phyloP scores from a whole-genome alignment of 2,113 vertebrate species.

The Maccullochella peelii region DNA sequence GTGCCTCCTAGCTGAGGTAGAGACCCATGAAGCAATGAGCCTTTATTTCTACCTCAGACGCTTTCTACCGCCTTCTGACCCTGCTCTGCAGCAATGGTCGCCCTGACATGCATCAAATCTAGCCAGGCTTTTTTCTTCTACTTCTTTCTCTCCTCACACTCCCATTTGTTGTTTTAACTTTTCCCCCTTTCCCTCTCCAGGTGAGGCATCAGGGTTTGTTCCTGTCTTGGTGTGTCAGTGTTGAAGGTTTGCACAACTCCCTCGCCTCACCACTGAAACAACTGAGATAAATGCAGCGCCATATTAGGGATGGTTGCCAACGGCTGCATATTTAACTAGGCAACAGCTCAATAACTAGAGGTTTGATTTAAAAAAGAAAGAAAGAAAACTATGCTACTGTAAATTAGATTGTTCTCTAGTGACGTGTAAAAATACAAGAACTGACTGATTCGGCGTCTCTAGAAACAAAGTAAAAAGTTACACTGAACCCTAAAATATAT shows the following conservation, averaged over 20 bases:
- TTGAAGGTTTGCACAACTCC: slow-evolving; percentile 66
- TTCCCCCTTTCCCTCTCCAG: slow-evolving; percentile 36
- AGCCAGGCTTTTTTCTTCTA: slow-evolving; percentile 11
- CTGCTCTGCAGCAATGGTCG: slow-evolving; percentile 50
- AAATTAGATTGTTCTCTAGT: slow-evolving; percentile 55
- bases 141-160: slow-evolving; percentile 20
- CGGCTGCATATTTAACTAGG: slow-evolving; percentile 62
- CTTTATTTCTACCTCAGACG: slow-evolving; percentile 79
- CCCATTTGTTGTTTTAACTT: slow-evolving; percentile 62
- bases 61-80: slow-evolving; percentile 70
- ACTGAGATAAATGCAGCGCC: slow-evolving; percentile 59
- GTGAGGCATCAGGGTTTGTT: slow-evolving; percentile 62
- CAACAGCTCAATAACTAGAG: slow-evolving; percentile 52
- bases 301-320: slow-evolving; percentile 54
- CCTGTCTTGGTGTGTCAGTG: slow-evolving; percentile 55
- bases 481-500: slow-evolving; percentile 45
- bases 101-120: slow-evolving; percentile 74
- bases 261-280: slow-evolving; percentile 65
- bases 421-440: slow-evolving; percentile 33
- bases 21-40: slow-evolving; percentile 73
- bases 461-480: slow-evolving; percentile 64
- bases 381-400: slow-evolving; percentile 33
- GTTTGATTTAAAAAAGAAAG: slow-evolving; percentile 34
- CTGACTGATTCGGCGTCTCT: slow-evolving; percentile 33
- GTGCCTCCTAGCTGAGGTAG: slow-evolving; percentile 67